These are phyloP conservation scores for Pemphredon lugubris DNA, from an alignment of 2,888 invertebrate species.

Conservation along the genomic window DNA sequence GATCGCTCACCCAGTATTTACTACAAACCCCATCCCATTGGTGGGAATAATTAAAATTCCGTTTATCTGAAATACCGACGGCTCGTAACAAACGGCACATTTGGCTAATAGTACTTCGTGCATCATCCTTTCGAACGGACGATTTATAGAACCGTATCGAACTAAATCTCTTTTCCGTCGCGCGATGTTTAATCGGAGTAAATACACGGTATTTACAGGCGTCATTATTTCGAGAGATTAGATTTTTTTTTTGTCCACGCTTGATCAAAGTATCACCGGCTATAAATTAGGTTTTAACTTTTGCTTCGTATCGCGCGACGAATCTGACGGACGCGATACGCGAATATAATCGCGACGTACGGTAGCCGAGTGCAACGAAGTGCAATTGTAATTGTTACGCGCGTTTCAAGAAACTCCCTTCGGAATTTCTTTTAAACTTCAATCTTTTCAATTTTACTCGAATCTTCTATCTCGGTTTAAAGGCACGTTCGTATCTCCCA, in stretches of 20 bases:
- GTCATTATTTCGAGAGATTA: conserved; percentile 14
- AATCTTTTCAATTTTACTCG: too few relatives aligned
- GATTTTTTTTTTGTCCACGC: conserved; percentile 24
- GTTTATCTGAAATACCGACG: conserved; percentile 16
- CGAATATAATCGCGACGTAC: too few relatives aligned
- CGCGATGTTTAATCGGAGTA: conserved; percentile 41
- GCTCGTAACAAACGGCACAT: conserved; percentile 49
- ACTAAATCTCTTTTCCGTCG: conserved; percentile 25
- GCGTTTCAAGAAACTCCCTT: too few relatives aligned
- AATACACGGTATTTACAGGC: conserved; percentile 20
- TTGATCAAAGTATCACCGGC: conserved; percentile 38
- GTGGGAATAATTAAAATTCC: conserved; percentile 56
- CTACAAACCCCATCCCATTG: background rate
- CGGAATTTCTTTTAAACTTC: too few relatives aligned
- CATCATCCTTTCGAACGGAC: conserved; percentile 22
- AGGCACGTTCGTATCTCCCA: background rate
- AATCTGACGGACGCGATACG: too few relatives aligned
- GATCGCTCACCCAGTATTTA: background rate
- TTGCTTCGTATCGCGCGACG: too few relatives aligned
- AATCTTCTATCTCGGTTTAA: too few relatives aligned
- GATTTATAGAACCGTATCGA: conserved; percentile 36
- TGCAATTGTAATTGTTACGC: too few relatives aligned
- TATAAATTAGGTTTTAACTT: conserved; percentile 30
- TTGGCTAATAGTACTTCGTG: conserved; percentile 44
- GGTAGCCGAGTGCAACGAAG: too few relatives aligned